Percentiles rank a stretch among this genome's conserved stretches.
These are phyloP conservation scores for Coenonympha arcania DNA, from an alignment of 2,888 invertebrate genomes.

Conservation along the genomic window DNA sequence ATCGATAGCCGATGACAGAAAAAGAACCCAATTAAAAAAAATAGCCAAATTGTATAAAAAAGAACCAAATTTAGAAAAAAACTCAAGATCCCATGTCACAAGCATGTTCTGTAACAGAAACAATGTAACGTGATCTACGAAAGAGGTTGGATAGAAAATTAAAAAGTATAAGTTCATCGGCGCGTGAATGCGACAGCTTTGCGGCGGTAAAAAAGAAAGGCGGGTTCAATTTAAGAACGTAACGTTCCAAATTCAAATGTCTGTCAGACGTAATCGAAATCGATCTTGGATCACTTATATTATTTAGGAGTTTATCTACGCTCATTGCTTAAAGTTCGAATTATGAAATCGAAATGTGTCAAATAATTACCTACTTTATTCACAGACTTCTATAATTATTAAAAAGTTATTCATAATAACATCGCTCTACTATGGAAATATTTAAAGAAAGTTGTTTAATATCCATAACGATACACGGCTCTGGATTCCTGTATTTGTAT, in stretches of 20 bases:
- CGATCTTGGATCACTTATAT: conserved; percentile 15
- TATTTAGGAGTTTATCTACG: conserved; percentile 3
- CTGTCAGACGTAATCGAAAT: conserved; percentile 24
- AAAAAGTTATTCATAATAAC: no score
- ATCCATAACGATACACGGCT: no score
- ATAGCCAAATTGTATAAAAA: conserved; percentile 23
- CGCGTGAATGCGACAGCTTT: conserved; percentile 54
- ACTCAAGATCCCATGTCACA: conserved; percentile 32
- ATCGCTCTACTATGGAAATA: no score
- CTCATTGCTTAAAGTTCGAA: no score
- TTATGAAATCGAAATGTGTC: no score
- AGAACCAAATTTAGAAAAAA: conserved; percentile 18
- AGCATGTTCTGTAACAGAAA: conserved; percentile 30
- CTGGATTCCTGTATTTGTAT: no score
- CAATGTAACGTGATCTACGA: conserved; percentile 47
- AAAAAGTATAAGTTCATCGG: conserved; percentile 50
- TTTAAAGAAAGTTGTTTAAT: no score
- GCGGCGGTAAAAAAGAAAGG: conserved; percentile 46
- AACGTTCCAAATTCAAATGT: conserved; percentile 27
- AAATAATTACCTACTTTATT: no score
- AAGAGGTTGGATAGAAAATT: conserved; percentile 44
- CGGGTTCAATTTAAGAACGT: conserved; percentile 32
- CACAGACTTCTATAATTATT: no score
- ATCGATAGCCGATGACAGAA: conserved; percentile 28
- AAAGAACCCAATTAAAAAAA: conserved; percentile 22